Base-by-base conservation (phyloP, 2,888 invertebrate genomes). In the Venustoraphidia nigricollis region DNA sequence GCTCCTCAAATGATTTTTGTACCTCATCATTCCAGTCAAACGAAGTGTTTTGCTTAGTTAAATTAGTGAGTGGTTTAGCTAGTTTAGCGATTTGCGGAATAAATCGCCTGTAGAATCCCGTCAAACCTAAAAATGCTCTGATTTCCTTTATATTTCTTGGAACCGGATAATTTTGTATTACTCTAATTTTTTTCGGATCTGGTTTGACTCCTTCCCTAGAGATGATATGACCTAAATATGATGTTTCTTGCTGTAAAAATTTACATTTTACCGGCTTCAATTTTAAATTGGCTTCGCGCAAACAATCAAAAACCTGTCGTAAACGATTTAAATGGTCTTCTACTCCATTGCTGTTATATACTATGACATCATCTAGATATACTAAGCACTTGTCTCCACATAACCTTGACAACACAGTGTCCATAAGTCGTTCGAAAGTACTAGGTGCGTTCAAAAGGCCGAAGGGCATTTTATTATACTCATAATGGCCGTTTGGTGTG, bases 391-490 rank as follows among this genome's bases (percentile, higher is more conserved):
- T 49, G 37, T 51, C 43, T 43, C 55, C 55, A 34, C 51, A 49
- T 27, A 60, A 39, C 1, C 56, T 59, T 1, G 51, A 46, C n/a
- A 61, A 47, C 1, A 55, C 54, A 8, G 46, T 43, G 41, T 62
- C 55, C 58, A 62, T 62, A 5, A 58, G 34, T 2, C 59, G 39
- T 40, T 58, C 57, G 42, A 60, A 62, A 0, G 57, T 59, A 1
- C 57, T 55, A 0, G 60, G 60, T 2, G 58, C 58, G 11, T 58
- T 58, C 44, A 53, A 54, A 1, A 61, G 46, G 0, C 60, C 60
- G 52, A 61, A 60, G 0, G 57, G 55, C 55, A 59, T 56, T 2
- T 53, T 38, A 5, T 39, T 48, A 42, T 50, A 58, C 34, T 57
- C 53, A 10, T 48, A 57, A 34, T 57, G 55, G 1, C 53, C 55